Percentiles rank a stretch among this genome's conserved stretches.
These are phyloP conservation scores for Hypomesus transpacificus DNA, from an alignment of 2,113 vertebrate species.

Conservation along the genomic window DNA sequence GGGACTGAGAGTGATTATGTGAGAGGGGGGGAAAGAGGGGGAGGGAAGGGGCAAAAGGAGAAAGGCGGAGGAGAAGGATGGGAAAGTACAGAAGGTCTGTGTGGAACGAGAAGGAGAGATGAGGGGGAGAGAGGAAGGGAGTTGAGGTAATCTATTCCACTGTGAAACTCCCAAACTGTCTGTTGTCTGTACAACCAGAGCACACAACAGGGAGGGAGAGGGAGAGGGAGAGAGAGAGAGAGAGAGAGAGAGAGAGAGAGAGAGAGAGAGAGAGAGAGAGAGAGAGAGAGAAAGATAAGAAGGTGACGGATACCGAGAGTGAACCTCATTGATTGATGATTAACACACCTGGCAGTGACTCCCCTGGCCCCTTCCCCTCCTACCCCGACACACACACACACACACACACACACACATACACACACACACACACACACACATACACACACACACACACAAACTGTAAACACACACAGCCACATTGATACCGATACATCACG, in stretches of 20 bases:
- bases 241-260: background rate
- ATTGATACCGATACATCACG: background rate
- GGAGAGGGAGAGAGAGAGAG: background rate
- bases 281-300: background rate
- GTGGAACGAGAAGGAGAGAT: too few species aligned
- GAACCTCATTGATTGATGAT: too few species aligned
- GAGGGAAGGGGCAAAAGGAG: too few species aligned
- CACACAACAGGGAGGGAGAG: background rate
- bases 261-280: background rate
- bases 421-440: constrained; percentile 4
- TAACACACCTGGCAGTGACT: background rate
- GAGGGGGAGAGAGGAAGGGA: too few species aligned
- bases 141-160: too few species aligned
- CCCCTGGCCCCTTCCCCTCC: background rate
- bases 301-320: background rate
- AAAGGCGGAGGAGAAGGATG: constrained; percentile 1
- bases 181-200: background rate
- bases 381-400: constrained; percentile 2
- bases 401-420: background rate
- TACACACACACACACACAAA: background rate
- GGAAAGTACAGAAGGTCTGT: background rate
- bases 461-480: constrained; percentile 1
- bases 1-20: background rate
- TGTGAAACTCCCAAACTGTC: background rate
- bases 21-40: constrained; percentile 8